Evolutionary conservation across 64 coral and sea anemone genomes (phyloP).

Genomic region (Montipora sp.): DNA sequence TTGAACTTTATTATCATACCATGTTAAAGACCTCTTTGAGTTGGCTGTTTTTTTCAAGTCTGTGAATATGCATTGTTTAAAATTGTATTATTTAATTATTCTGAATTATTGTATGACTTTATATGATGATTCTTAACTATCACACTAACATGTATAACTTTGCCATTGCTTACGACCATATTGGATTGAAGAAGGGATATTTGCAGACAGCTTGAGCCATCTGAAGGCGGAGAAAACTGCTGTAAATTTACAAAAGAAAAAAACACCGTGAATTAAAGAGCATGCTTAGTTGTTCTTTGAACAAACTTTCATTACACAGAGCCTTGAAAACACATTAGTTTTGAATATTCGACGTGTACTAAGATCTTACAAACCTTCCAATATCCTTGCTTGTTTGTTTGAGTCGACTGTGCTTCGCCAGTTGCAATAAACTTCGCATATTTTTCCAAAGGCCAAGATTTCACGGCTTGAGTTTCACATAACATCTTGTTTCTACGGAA

Average conservation of each 20-base stretch:
- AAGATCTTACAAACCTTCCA: constrained; percentile 76
- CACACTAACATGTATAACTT: constrained; percentile 36
- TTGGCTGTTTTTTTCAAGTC: too few relatives aligned
- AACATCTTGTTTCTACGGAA: constrained; percentile 21
- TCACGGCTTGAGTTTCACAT: neutral
- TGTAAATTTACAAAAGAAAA: constrained; percentile 2
- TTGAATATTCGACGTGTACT: neutral
- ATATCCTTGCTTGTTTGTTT: constrained; percentile 46
- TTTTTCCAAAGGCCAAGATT: constrained; percentile 85
- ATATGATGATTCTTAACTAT: too few relatives aligned
- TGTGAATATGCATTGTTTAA: too few relatives aligned
- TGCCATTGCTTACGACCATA: constrained; percentile 38
- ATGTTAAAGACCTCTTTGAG: too few relatives aligned
- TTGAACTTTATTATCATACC: too few relatives aligned
- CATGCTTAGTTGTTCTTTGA: neutral
- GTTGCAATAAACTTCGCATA: constrained; percentile 80
- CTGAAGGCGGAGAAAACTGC: constrained; percentile 10
- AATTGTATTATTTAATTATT: too few relatives aligned
- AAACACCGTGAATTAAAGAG: neutral
- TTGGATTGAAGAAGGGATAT: constrained; percentile 4
- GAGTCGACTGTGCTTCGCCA: neutral
- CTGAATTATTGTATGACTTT: too few relatives aligned
- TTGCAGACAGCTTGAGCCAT: constrained; percentile 6
- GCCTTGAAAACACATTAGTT: neutral
- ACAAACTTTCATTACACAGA: neutral